A percentile compares a stretch with the other conserved stretches of the same genome.
Evolutionary conservation across 2,113 vertebrate species (phyloP).

Genomic region (Capricornis sumatraensis): DNA sequence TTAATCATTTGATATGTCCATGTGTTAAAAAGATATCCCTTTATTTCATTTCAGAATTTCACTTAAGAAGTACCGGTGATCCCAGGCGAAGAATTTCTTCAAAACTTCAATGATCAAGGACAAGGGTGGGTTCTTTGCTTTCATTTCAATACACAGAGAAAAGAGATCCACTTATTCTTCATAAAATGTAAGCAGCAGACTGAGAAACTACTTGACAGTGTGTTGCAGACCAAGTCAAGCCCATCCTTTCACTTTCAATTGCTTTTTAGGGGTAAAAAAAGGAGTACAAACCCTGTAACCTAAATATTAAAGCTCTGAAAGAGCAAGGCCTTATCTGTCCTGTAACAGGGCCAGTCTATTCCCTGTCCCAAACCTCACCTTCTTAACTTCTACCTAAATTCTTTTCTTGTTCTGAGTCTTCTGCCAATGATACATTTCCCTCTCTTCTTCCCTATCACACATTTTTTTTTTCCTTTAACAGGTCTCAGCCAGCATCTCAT

Average conservation of each 20-base stretch:
- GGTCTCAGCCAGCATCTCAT: not conserved
- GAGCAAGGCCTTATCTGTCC: not conserved
- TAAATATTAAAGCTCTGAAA: conserved; percentile 2
- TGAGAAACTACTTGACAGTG: not conserved
- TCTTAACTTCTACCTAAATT: conserved; percentile 2
- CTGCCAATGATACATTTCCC: not conserved
- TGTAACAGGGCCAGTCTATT: not conserved
- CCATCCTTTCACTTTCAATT: not conserved
- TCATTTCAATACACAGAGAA: conserved; percentile 18
- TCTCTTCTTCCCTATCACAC: not conserved
- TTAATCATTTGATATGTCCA: not conserved
- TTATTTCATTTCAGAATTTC: conserved; percentile 18
- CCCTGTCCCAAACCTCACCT: not conserved
- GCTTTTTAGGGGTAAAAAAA: not conserved
- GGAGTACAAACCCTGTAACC: not conserved
- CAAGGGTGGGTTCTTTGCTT: not conserved
- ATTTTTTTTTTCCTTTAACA: not conserved
- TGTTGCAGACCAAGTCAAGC: not conserved
- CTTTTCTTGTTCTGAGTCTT: not conserved
- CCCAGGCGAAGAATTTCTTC: not conserved
- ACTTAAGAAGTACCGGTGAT: not conserved
- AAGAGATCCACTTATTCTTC: not conserved
- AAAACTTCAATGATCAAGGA: not conserved
- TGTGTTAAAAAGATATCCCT: not conserved
- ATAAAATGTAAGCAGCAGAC: not conserved